Evolutionary conservation across 2,797 vertebrate genomes (phyloP), one percentile per base, ranked within the genome.

Genomic region (Muscicapa striata): DNA sequence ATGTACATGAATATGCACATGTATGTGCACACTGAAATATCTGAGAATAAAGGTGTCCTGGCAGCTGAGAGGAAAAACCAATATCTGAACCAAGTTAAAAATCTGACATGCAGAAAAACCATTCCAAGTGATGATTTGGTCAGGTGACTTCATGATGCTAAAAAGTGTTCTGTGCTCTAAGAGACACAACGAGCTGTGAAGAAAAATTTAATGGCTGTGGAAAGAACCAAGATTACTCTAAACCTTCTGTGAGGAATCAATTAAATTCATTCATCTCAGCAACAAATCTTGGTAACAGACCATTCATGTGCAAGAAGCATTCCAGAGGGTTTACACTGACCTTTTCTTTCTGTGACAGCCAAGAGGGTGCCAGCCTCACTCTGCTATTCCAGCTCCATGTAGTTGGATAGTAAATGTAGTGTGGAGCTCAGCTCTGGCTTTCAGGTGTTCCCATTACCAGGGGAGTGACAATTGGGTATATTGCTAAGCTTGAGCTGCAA

Each of bases 371-470:
- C 62, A 84, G n/a, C 10, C 66, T 70, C 2, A 0, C 11, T 27
- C 36, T 86, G 36, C 36, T 63, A 21, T 41, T 66, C n/a, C 24
- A 38, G 34, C 51, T 59, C 17, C 26, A 15, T 38, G 58, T 40
- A 41, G 34, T 3, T 67, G 51, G 20, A 41, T 45, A 6, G 0
- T 1, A 0, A 46, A 29, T 13, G 19, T 5, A 24, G 3, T 8
- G 40, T 9, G 18, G 40, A 85, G 34, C 24, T 87, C 67, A 66
- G 30, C 48, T 45, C 40, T 41, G 8, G 3, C 64, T 83, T 85
- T 80, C 64, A 70, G 21, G 13, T n/a, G 21, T 17, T 69, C 29
- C 36, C 49, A 6, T 45, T 62, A 20, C 40, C 52, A 68, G 22
- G 13, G 6, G 9, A 5, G 13, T 24, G n/a, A 72, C 26, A 38